Base-by-base conservation (phyloP, 2,797 vertebrate genomes). In the Sebastes cheni region DNA sequence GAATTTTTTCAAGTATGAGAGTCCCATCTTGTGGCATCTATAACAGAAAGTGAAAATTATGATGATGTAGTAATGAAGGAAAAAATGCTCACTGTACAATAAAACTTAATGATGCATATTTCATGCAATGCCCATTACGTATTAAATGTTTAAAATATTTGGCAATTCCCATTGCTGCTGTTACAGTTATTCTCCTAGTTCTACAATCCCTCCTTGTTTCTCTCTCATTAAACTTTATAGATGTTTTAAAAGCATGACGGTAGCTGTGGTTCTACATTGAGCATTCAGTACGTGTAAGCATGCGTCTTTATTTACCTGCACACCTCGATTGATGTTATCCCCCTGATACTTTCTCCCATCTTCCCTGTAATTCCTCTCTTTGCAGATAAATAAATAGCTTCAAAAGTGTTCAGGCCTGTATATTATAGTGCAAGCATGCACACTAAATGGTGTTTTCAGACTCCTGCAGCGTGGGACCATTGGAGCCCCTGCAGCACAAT, bases 401-500 rank as follows among this genome's bases (percentile, higher is more conserved):
- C 64, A 90, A 85, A 88, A 82, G 78, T 81, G 81, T 81, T 36
- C 61, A 29, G 66, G 83, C 80, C 67, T 79, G 32, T 81, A 67
- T 78, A 87, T 76, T 79, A 79, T 70, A 77, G 75, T 64, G 70
- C 58, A 46, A 78, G 86, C 84, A 71, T 80, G 86, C 79, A 87
- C 81, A 84, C 77, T 82, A 82, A 88, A 89, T 87, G 82, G 80
- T 85, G 86, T 82, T 68, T 84, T 87, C 83, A 88, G 79, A 78
- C 72, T 88, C 77, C 42, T 68, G 79, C 67, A 84, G 81, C 66
- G 67, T 55, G 86, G 85, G 81, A 88, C 88, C 87, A 86, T 83
- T 84, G 73, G 70, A 86, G 86, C 76, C 81, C 89, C 85, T 83
- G 75, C 67, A 85, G 90, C 85, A 70, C 88, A 92, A 87, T 93